These are phyloP conservation scores for Poeciliopsis prolifica DNA, from an alignment of 2,113 vertebrate species.

Conservation along the genomic window DNA sequence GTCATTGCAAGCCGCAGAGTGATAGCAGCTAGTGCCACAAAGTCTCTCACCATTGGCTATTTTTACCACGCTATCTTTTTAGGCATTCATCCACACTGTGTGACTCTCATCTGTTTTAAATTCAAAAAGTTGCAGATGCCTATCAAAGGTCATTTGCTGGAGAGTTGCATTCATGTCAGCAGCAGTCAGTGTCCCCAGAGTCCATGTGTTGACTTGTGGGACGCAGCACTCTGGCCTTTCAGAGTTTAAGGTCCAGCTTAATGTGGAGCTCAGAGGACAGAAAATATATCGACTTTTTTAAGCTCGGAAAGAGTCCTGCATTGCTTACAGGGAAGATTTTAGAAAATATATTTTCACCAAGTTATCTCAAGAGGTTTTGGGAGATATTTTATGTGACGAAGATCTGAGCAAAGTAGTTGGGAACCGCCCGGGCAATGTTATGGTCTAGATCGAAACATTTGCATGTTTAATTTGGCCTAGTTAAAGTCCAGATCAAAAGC, in stretches of 20 bases:
- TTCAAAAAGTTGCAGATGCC: slow-evolving; percentile 67
- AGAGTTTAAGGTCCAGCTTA: slow-evolving; percentile 50
- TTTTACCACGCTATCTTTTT: slow-evolving; percentile 57
- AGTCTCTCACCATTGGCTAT: slow-evolving; percentile 48
- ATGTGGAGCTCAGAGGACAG: slow-evolving; percentile 5
- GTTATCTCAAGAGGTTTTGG: not conserved
- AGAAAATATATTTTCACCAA: not conserved
- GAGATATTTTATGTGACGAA: too few relatives aligned
- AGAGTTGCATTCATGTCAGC: slow-evolving; percentile 58
- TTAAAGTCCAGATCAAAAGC: not conserved
- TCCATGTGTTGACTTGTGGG: slow-evolving; percentile 48
- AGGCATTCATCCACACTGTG: slow-evolving; percentile 32
- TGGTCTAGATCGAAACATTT: too few relatives aligned
- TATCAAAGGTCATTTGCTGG: slow-evolving; percentile 65
- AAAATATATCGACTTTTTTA: slow-evolving; percentile 29
- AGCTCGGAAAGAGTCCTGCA: slow-evolving; percentile 19
- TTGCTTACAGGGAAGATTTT: not conserved
- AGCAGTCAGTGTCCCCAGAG: slow-evolving; percentile 50
- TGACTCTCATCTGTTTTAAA: slow-evolving; percentile 43
- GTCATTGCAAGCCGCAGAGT: slow-evolving; percentile 33
- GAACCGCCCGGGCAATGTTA: not conserved
- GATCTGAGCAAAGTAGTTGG: too few relatives aligned
- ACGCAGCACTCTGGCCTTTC: slow-evolving; percentile 50
- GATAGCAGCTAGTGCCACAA: slow-evolving; percentile 23
- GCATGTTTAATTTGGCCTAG: too few relatives aligned